These are phyloP conservation scores for Apolygus lucorum DNA, from an alignment of 1,140 invertebrate genomes.

Conservation along the genomic window DNA sequence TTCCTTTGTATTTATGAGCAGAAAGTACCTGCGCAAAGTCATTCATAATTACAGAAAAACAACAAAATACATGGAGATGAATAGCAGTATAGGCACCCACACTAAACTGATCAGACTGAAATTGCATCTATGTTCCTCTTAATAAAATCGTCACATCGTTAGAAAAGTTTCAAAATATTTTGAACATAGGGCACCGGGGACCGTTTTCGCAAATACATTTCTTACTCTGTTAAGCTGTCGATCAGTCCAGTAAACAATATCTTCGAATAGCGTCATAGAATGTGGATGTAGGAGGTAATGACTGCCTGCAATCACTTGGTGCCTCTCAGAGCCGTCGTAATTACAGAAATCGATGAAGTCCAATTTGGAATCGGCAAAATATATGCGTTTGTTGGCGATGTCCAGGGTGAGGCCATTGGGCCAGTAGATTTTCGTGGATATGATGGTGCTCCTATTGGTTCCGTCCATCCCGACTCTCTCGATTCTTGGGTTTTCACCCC, in stretches of 20 bases:
- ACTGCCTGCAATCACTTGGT: constrained; percentile 76
- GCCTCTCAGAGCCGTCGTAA: constrained; percentile 85
- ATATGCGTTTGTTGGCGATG: constrained; percentile 84
- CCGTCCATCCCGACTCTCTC: constrained; percentile 96
- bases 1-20: constrained; percentile 82
- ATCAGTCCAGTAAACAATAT: constrained; percentile 95
- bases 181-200: no score
- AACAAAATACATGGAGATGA: background rate
- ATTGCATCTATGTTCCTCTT: no score
- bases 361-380: constrained; percentile 95
- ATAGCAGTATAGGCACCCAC: background rate
- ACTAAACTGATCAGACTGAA: no score
- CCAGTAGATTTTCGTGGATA: constrained; percentile 96
- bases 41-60: background rate
- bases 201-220: no score
- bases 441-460: constrained; percentile 71
- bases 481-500: constrained; percentile 94
- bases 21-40: constrained; percentile 48
- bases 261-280: constrained; percentile 85
- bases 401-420: constrained; percentile 94
- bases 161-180: no score
- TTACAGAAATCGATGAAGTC: constrained; percentile 98
- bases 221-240: constrained; percentile 75
- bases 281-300: constrained; percentile 93
- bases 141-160: no score